Conservation (phyloP, 2,797 vertebrate species). For the Thunnus albacares region DNA sequence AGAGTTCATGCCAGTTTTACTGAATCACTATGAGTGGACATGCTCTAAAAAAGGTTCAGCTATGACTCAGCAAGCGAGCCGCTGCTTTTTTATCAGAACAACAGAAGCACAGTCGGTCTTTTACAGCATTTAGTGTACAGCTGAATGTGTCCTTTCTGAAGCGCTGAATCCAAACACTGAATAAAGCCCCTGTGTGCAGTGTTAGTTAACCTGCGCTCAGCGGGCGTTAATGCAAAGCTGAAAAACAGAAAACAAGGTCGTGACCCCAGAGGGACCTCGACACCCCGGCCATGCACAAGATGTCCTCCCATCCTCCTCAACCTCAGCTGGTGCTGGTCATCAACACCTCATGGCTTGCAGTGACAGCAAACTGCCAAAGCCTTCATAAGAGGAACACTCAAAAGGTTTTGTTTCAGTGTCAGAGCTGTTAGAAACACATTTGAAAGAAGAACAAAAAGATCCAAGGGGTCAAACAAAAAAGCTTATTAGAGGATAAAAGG, state of each 20-base stretch:
- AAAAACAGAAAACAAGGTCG: constrained; percentile 66
- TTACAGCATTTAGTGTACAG: constrained; percentile 65
- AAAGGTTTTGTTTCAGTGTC: constrained; percentile 36
- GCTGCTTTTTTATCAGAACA: constrained; percentile 47
- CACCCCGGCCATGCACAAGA: background rate
- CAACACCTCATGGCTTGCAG: constrained; percentile 72
- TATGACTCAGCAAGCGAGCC: constrained; percentile 58
- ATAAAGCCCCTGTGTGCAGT: constrained; percentile 19
- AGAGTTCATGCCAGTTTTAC: constrained; percentile 75
- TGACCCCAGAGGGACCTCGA: constrained; percentile 56
- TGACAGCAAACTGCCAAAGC: constrained; percentile 51
- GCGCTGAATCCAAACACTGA: constrained; percentile 29
- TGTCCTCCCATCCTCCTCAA: constrained; percentile 42
- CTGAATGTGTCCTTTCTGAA: constrained; percentile 39
- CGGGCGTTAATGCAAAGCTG: constrained; percentile 44
- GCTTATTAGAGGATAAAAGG: constrained; percentile 50
- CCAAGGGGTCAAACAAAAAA: constrained; percentile 69
- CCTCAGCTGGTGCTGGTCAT: constrained; percentile 84
- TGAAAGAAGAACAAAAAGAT: constrained; percentile 12
- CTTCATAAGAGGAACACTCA: constrained; percentile 47
- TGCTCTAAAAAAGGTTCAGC: constrained; percentile 65
- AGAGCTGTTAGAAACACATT: constrained; percentile 22
- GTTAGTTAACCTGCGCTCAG: constrained; percentile 18
- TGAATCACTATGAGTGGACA: constrained; percentile 70
- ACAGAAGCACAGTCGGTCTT: constrained; percentile 62